Evolutionary conservation across 2,888 invertebrate species (phyloP).

Genomic region (Tethea ocularis): DNA sequence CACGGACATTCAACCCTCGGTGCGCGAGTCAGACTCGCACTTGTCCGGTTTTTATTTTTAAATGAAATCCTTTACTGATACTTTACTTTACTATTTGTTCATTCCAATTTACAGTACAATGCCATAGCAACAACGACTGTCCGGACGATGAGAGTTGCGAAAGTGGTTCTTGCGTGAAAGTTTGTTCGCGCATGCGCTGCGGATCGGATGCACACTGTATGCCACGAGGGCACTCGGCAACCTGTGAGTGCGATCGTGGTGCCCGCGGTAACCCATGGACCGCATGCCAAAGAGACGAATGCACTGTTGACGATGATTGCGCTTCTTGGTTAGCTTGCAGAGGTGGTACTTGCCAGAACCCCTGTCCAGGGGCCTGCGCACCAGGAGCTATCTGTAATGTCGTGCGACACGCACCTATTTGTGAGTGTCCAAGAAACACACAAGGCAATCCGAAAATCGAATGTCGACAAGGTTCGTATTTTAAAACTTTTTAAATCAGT

Average conservation of each 20-base stretch:
- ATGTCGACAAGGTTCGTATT: conserved; percentile 83
- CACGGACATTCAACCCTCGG: too few relatives aligned
- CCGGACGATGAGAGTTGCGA: conserved; percentile 92
- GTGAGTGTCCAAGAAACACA: conserved; percentile 92
- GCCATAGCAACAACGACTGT: conserved; percentile 93
- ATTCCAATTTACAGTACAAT: conserved; percentile 83
- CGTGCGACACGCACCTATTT: conserved; percentile 89
- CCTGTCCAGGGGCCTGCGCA: conserved; percentile 94
- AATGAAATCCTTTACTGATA: too few relatives aligned
- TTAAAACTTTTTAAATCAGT: not conserved
- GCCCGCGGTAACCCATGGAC: conserved; percentile 91
- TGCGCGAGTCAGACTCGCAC: too few relatives aligned
- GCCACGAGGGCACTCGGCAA: conserved; percentile 90
- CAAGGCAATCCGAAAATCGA: conserved; percentile 89
- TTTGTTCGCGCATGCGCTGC: conserved; percentile 91
- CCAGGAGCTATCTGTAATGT: conserved; percentile 90
- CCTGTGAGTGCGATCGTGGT: conserved; percentile 90
- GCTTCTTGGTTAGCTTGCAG: conserved; percentile 90
- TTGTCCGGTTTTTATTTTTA: too few relatives aligned
- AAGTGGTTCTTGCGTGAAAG: conserved; percentile 91
- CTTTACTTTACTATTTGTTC: too few relatives aligned
- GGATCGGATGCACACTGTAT: conserved; percentile 91
- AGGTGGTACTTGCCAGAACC: conserved; percentile 91
- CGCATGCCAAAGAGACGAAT: conserved; percentile 91
- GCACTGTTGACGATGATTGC: conserved; percentile 89